Base-by-base conservation (phyloP, 2,888 invertebrate genomes). In the Drosophila nigritarsus region DNA sequence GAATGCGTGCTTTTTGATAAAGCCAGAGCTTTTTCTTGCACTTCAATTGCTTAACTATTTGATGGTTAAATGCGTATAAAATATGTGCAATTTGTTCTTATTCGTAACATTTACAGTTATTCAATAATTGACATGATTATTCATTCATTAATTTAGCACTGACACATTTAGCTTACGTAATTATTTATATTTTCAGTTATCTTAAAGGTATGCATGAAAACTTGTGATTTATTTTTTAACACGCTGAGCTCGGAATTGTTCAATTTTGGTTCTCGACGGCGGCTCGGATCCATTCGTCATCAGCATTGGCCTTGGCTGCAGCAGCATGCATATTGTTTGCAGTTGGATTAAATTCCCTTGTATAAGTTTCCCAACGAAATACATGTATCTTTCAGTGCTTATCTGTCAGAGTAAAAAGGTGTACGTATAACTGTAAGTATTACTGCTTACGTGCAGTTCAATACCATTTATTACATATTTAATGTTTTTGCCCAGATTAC, bases 261-360 rank as follows among this genome's bases (percentile, higher is more conserved):
- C 54, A 56, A 29, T 73, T 56, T 65, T 63, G 67, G 66, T 51
- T 61, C 34, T 66, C 59, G 0, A 81, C 29, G 1, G 77, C 80
- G 2, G 83, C 83, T 32, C 72, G 58, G 1, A 84, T 48, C 13
- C 58, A 61, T 24, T 90, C 89, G 11, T 90, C 76, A 5, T 85
- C 51, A 6, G 65, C 73, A 29, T 73, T 75, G 15, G 50, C 67
- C 8, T 24, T 38, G 30, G 51, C 56, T 18, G 49, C 68, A 7
- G 48, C 40, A 8, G 48, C 38, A 30, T 59, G 72, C 9, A 15
- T 53, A 32, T 24, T 49, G 8, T 18, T 71, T 50, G 65, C 36
- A 15, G 50, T 65, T 40, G 66, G 79, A 18, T 75, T 66, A 0
- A 71, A 30, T 30, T 30, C 20, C n/a, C 5, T 13, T 6, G 2